Evolutionary conservation across 2,888 invertebrate species (phyloP).

Genomic region (Cyclophora punctaria): DNA sequence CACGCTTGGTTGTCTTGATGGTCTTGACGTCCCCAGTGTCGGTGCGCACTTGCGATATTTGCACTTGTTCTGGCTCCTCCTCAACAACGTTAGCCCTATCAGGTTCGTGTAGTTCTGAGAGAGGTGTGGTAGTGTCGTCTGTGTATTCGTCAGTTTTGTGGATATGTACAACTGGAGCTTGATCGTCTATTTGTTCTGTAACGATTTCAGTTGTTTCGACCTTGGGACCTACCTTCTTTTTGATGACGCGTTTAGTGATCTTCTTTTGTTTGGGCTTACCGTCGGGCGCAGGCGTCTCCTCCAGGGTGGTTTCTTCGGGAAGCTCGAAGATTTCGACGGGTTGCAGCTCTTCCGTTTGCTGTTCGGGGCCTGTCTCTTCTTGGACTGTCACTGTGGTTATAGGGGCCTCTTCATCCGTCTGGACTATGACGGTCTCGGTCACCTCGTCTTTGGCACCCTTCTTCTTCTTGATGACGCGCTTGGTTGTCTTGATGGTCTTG

Average conservation of each 20-base stretch:
- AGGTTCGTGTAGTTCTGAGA: constrained; percentile 23
- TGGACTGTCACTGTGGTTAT: constrained; percentile 31
- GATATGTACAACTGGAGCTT: constrained; percentile 19
- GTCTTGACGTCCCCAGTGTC: constrained; percentile 35
- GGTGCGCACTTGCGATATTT: constrained; percentile 21
- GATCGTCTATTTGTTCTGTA: constrained; percentile 37
- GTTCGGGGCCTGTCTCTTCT: constrained; percentile 17
- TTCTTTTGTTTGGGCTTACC: constrained; percentile 15
- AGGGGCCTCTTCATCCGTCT: constrained; percentile 42
- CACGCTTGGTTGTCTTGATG: constrained; percentile 25
- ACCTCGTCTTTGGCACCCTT: constrained; percentile 53
- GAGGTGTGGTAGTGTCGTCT: constrained; percentile 25
- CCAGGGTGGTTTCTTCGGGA: constrained; percentile 20
- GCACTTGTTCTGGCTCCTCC: constrained; percentile 25
- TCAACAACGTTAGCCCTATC: constrained; percentile 30
- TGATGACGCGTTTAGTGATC: constrained; percentile 43
- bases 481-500: no score
- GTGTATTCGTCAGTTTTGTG: constrained; percentile 32
- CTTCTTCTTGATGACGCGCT: constrained; percentile 51
- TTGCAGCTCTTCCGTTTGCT: constrained; percentile 51
- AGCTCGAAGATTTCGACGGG: constrained; percentile 45
- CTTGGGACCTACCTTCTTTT: constrained; percentile 53
- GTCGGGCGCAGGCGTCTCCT: constrained; percentile 11
- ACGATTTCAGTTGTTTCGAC: constrained; percentile 35
- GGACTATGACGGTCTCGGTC: constrained; percentile 53